Conservation (phyloP, 2,797 vertebrate genomes). For the Pterois miles region DNA sequence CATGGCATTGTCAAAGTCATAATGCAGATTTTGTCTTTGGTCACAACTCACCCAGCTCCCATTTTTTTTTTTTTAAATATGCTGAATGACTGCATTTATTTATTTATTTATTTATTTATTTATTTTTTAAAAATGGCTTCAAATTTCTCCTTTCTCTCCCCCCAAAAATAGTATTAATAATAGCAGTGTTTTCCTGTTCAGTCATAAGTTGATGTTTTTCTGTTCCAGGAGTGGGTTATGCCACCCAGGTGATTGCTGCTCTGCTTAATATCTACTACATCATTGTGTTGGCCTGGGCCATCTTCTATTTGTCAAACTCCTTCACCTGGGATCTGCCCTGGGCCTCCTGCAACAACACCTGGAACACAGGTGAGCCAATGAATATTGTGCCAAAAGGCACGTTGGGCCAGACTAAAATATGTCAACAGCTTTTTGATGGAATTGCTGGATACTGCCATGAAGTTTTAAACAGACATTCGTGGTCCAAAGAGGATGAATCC, state of each 20-base stretch:
- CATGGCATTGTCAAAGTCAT: not conserved
- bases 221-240: slow-evolving; percentile 91
- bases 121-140: not conserved
- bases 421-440: not conserved
- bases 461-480: not conserved
- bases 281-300: slow-evolving; percentile 93
- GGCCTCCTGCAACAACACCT: slow-evolving; percentile 93
- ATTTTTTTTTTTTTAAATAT: not conserved
- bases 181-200: not conserved
- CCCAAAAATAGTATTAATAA: not conserved
- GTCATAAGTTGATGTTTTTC: not conserved
- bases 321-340: slow-evolving; percentile 94
- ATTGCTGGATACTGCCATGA: not conserved
- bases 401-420: not conserved
- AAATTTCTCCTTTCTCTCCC: not conserved
- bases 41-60: not conserved
- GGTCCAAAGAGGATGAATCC: not conserved
- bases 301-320: slow-evolving; percentile 93
- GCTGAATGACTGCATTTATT: not conserved
- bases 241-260: slow-evolving; percentile 91
- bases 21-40: not conserved
- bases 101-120: too few relatives aligned
- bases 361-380: slow-evolving; percentile 91
- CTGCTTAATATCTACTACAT: slow-evolving; percentile 95
- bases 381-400: not conserved